These are phyloP conservation scores for Pteria penguin DNA, from an alignment of 2,888 invertebrate genomes.

Conservation along the genomic window DNA sequence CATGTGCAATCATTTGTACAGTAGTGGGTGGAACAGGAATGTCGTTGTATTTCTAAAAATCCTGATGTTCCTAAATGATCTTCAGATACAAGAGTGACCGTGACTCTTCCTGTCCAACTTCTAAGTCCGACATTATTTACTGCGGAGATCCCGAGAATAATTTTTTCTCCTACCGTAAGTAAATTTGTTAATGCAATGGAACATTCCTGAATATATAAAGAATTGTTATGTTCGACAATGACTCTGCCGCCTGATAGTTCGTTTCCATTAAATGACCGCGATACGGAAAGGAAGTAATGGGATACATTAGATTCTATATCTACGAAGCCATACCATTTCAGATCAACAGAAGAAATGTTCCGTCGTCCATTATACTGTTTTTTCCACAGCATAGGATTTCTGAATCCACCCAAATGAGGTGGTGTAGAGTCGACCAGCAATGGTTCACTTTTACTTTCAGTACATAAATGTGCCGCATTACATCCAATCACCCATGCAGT, in stretches of 20 bases:
- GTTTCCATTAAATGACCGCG: constrained; percentile 3
- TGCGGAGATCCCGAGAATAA: constrained; percentile 49
- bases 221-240: background rate
- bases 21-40: constrained; percentile 50
- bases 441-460: constrained; percentile 18
- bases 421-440: constrained; percentile 48
- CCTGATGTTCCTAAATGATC: constrained; percentile 19
- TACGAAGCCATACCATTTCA: constrained; percentile 18
- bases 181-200: background rate
- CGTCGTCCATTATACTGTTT: background rate
- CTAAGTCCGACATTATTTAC: constrained; percentile 47
- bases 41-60: constrained; percentile 46
- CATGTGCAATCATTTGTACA: constrained; percentile 60
- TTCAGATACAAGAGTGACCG: constrained; percentile 6
- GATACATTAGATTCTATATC: constrained; percentile 22
- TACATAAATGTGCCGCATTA: constrained; percentile 49
- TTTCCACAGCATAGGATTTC: constrained; percentile 30
- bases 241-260: constrained; percentile 11
- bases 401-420: constrained; percentile 44
- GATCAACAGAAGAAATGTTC: background rate
- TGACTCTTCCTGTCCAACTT: constrained; percentile 28
- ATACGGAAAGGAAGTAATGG: background rate
- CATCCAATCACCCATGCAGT: constrained; percentile 39
- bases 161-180: background rate
- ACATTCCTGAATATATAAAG: background rate